Evolutionary conservation across 2,888 invertebrate species (phyloP), one percentile per base, ranked within the genome.

Genomic region (Himalopsyche kuldschensis): DNA sequence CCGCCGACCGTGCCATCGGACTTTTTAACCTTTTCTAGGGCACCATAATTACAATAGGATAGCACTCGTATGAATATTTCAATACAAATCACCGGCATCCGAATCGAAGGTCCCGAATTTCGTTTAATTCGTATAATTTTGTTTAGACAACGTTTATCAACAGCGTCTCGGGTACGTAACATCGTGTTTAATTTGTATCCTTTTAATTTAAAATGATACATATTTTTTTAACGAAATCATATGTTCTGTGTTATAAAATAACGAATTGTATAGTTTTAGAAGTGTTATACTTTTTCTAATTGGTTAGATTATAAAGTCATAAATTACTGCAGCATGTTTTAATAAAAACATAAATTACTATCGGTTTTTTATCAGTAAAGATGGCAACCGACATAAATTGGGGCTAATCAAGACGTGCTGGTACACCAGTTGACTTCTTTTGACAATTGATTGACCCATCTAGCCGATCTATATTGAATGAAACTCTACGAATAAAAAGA

Each of bases 71-170:
- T 82, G 84, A 85, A 84, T 84, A 82, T 84, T 76, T 79, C 80
- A 46, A 41, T 55, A 82, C 78, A 84, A 85, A 85, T 85, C 84
- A 77, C 81, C 69, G 32, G 17, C 24, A 63, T 78, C 79, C 32
- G 81, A 76, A 78, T 75, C 80, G 63, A 46, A 82, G 82, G 80
- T 84, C 78, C 80, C 55, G 32, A 79, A 78, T 85, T 85, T 85
- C 81, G 77, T 81, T 78, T 83, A 85, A 83, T 85, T 84, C 85
- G 80, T 83, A 35, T 83, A 84, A 83, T 85, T 82, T 76, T 55
- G 20, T n/a, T 55, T 20, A 41, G 41, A 41, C 41, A 41, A 10
- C 55, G 20, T 55, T 55, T 55, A 55, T 55, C 55, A 55, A 6
- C 20, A n/a, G 55, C n/a, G 55, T 55, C 55, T 55, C 5, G 8